Percentiles rank a stretch among this genome's conserved stretches.
These are phyloP conservation scores for Alexandromys fortis DNA, from an alignment of 2,113 vertebrate genomes.

Conservation along the genomic window DNA sequence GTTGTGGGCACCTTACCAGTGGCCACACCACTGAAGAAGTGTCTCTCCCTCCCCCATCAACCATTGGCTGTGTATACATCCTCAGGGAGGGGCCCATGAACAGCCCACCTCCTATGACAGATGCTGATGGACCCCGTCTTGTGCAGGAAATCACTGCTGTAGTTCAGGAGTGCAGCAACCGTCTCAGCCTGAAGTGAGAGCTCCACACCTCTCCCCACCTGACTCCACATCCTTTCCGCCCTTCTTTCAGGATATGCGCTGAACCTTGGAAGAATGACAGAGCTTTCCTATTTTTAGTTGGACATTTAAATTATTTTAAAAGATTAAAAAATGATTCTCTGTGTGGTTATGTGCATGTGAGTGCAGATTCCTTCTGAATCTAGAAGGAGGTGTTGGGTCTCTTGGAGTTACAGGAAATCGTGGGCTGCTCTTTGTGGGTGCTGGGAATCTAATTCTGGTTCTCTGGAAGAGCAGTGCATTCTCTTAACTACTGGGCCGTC, in stretches of 20 bases:
- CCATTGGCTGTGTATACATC: neutral
- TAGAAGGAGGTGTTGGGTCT: neutral
- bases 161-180: neutral
- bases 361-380: neutral
- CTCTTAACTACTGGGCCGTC: neutral
- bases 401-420: neutral
- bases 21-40: neutral
- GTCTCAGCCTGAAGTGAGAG: neutral
- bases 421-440: neutral
- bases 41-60: neutral
- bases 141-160: neutral
- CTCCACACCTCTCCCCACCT: neutral
- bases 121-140: neutral
- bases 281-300: neutral
- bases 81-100: neutral
- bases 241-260: neutral
- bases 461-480: neutral
- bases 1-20: neutral
- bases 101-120: neutral
- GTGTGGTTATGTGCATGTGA: neutral
- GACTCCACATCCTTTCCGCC: neutral
- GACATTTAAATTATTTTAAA: neutral
- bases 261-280: neutral
- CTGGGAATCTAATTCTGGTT: neutral
- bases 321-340: neutral